A percentile compares a stretch with the other conserved stretches of the same genome.
Conservation (phyloP, 2,888 invertebrate species). For the Tuberolachnus salignus region DNA sequence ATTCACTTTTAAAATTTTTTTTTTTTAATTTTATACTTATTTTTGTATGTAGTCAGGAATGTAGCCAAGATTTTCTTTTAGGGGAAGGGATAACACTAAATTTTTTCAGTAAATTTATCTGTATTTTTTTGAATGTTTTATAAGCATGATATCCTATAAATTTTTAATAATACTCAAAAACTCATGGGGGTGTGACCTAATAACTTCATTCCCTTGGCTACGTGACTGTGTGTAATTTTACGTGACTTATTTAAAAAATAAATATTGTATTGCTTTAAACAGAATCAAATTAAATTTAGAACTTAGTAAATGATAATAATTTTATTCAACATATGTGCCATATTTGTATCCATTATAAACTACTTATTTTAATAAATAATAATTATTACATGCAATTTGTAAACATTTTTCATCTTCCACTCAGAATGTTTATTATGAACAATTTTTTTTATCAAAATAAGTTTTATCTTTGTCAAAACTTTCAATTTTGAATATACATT, state of each 20-base stretch:
- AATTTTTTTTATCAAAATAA: too few relatives aligned
- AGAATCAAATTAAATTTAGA: constrained; percentile 25
- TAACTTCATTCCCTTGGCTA: not conserved
- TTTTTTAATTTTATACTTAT: constrained; percentile 20
- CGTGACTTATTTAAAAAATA: not conserved
- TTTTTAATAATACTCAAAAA: too few relatives aligned
- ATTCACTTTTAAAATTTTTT: constrained; percentile 17
- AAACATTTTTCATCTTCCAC: too few relatives aligned
- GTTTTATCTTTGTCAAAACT: too few relatives aligned
- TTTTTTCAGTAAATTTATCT: too few relatives aligned
- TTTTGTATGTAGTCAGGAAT: not conserved
- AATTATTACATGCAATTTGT: constrained; percentile 1
- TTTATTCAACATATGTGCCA: constrained; percentile 34
- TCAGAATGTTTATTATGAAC: too few relatives aligned
- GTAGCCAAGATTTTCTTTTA: not conserved
- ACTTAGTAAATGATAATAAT: constrained; percentile 1
- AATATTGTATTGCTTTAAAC: constrained; percentile 10
- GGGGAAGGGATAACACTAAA: too few relatives aligned
- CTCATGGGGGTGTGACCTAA: too few relatives aligned
- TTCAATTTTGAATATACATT: too few relatives aligned
- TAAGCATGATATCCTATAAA: too few relatives aligned
- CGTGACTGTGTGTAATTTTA: not conserved
- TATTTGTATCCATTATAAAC: constrained; percentile 14
- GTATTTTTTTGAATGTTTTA: too few relatives aligned
- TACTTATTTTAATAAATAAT: constrained; percentile 40